Percentiles rank a stretch among this genome's conserved stretches.
Conservation (phyloP, 2,113 vertebrate genomes). For the human region GRCh38 chr6:124621001-124621500, state of each 20-base stretch:
- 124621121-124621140: neutral
- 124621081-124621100: neutral
- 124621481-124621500: neutral
- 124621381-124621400: neutral
- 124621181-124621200: neutral
- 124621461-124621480: neutral
- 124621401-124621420: neutral
- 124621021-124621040: slow-evolving; percentile 3
- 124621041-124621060: neutral
- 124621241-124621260: neutral
- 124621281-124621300: neutral
- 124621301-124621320: neutral
- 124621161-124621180: neutral
- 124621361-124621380: neutral
- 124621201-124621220: neutral
- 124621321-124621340: neutral
- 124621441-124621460: neutral
- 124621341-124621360: neutral
- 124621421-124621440: neutral
- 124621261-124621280: neutral
- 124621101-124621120: neutral
- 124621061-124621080: neutral
- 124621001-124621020: slow-evolving; percentile 7
- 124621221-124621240: neutral
- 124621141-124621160: neutral